phyloP scores from a whole-genome alignment of 92 coral and sea anemone species.

The Porites rus region DNA sequence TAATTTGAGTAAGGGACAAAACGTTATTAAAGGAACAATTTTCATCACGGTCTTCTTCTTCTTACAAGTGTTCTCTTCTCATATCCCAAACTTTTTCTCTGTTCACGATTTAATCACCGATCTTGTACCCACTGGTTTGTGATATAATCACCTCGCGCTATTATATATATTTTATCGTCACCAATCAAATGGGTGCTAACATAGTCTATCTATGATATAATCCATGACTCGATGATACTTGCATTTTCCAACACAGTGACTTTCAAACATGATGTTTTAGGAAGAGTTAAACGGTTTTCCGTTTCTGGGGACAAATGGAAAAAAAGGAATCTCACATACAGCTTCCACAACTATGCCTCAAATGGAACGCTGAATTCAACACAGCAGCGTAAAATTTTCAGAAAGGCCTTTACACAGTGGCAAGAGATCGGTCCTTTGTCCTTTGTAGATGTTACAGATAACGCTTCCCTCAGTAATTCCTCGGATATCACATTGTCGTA shows the following conservation, averaged over 20 bases:
- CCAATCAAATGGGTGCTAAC: too few relatives aligned
- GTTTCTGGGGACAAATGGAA: slow-evolving; percentile 64
- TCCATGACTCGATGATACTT: too few relatives aligned
- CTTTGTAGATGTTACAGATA: slow-evolving; percentile 49
- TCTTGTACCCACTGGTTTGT: too few relatives aligned
- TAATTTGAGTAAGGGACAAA: too few relatives aligned
- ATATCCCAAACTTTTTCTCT: too few relatives aligned
- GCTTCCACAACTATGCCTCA: slow-evolving; percentile 66
- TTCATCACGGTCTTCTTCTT: too few relatives aligned
- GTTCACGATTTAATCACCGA: too few relatives aligned
- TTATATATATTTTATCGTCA: too few relatives aligned
- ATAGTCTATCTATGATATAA: too few relatives aligned
- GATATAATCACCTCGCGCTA: too few relatives aligned
- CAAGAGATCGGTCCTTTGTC: slow-evolving; percentile 57
- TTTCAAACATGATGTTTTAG: neutral
- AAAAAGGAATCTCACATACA: slow-evolving; percentile 66
- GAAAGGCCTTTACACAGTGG: slow-evolving; percentile 82
- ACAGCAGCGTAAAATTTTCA: slow-evolving; percentile 46
- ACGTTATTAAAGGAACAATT: too few relatives aligned
- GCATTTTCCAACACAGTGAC: neutral
- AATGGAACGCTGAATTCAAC: slow-evolving; percentile 51
- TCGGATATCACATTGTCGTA: slow-evolving; percentile 36
- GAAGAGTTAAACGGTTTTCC: slow-evolving; percentile 63
- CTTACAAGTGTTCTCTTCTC: too few relatives aligned
- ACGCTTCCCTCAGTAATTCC: neutral